Evolutionary conservation across 2,888 invertebrate species (phyloP).

Genomic region (Caenorhabditis sp.): DNA sequence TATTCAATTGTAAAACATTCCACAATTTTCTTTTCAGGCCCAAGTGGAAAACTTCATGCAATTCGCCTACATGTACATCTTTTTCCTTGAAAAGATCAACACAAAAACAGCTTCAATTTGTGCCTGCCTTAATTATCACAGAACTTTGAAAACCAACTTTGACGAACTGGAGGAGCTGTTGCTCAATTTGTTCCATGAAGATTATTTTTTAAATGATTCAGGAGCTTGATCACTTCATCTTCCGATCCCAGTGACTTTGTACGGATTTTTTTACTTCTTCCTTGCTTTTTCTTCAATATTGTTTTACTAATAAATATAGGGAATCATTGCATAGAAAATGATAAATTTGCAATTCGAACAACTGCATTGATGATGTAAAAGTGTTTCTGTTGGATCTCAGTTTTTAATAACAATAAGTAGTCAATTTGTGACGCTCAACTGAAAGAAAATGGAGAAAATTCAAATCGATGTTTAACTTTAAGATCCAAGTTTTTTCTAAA

Average conservation of each 20-base stretch:
- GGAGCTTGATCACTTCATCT: not conserved
- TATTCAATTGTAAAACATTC: too few relatives aligned
- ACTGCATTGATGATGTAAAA: too few relatives aligned
- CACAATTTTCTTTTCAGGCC: constrained; percentile 13
- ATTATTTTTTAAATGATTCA: constrained; percentile 33
- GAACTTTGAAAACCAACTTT: constrained; percentile 11
- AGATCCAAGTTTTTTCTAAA: too few relatives aligned
- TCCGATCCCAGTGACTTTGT: not conserved
- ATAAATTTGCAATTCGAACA: too few relatives aligned
- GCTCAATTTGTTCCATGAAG: constrained; percentile 45
- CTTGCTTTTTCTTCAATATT: not conserved
- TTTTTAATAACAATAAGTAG: too few relatives aligned
- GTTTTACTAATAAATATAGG: constrained; percentile 1
- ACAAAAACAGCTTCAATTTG: constrained; percentile 30
- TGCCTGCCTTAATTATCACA: constrained; percentile 43
- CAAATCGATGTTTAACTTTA: too few relatives aligned
- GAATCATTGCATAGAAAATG: too few relatives aligned
- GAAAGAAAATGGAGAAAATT: too few relatives aligned
- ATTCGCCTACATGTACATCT: constrained; percentile 55
- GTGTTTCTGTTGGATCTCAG: too few relatives aligned
- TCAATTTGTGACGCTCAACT: too few relatives aligned
- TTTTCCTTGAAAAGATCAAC: constrained; percentile 41
- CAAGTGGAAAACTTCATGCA: constrained; percentile 50
- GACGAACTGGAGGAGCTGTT: constrained; percentile 38
- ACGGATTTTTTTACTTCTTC: not conserved